These are phyloP conservation scores for Pollimyrus isidori DNA, from an alignment of 2,113 vertebrate species.

Conservation along the genomic window DNA sequence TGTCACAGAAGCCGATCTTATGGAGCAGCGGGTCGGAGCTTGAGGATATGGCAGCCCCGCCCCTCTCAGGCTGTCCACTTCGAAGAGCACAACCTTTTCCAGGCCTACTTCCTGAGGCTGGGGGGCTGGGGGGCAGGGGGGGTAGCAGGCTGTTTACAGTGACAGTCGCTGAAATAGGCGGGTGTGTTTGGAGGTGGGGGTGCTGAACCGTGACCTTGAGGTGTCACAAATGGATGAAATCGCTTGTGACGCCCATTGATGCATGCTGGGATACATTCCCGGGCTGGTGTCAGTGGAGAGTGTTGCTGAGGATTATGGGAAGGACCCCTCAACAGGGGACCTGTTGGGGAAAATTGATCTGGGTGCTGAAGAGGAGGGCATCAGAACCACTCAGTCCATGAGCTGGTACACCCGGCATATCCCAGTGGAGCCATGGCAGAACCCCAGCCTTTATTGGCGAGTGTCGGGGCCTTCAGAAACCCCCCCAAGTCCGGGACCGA, in stretches of 20 bases:
- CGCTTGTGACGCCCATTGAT: constrained; percentile 45
- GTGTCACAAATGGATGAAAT: constrained; percentile 45
- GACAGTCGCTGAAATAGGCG: neutral
- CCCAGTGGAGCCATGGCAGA: constrained; percentile 38
- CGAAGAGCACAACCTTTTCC: constrained; percentile 28
- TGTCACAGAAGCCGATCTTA: constrained; percentile 67
- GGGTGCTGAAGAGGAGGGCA: constrained; percentile 11
- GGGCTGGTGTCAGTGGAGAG: constrained; percentile 20
- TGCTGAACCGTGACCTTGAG: constrained; percentile 32
- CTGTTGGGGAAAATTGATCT: constrained; percentile 58
- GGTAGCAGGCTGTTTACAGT: neutral
- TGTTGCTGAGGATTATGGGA: constrained; percentile 20
- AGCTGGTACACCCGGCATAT: neutral
- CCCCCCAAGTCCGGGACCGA: constrained; percentile 40
- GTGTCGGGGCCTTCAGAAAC: constrained; percentile 31
- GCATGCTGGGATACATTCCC: constrained; percentile 44
- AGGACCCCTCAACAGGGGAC: constrained; percentile 35
- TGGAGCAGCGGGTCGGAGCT: constrained; percentile 66
- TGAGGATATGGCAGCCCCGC: constrained; percentile 58
- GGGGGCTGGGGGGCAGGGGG: neutral
- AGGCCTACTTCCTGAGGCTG: neutral
- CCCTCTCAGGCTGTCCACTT: constrained; percentile 33
- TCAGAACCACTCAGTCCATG: neutral
- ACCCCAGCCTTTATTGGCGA: constrained; percentile 46
- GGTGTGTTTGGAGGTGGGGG: neutral